Base-by-base conservation (phyloP, 2,113 vertebrate genomes). In the Scopus umbretta region DNA sequence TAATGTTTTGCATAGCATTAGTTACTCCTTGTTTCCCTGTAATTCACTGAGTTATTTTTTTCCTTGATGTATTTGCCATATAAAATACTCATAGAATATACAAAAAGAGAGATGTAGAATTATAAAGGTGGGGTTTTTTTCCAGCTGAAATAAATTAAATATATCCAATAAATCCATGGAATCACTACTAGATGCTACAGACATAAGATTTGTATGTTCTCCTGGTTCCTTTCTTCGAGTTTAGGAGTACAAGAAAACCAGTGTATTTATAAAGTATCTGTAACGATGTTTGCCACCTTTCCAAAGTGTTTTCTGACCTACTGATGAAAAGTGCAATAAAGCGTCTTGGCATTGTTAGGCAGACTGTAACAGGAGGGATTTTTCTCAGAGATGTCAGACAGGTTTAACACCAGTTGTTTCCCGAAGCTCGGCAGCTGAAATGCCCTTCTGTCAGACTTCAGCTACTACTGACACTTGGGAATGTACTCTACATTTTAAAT, bases 331-430 rank as follows among this genome's bases (percentile, higher is more conserved):
- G 61, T 71, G 72, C 76, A 93, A 81, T 87, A 79, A 75, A 91
- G 74, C 76, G 47, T 72, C 88, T 79, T 68, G 79, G 32, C 4
- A 5, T 78, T 90, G 88, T 92, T 91, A 89, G 58, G 86, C 76
- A 92, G 82, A 73, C 36, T 52, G 61, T 17, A 94, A 70, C 30
- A 89, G 89, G 61, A 92, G 76, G 61, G 58, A 87, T 91, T 91
- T 96, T 90, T 91, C 73, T 94, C 65, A 22, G 80, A 55, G 49
- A 80, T 89, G 74, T 94, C 86, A 68, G 91, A 81, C 62, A 94
- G 78, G 73, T 94, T 92, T 94, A 89, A 62, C 81, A 87, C 45
- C 66, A 75, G 70, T 89, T 87, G 38, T 95, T 94, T 82, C 70
- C 83, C 47, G 45, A n/a, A 80, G 59, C 65, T 68, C 14, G 0